phyloP scores from a whole-genome alignment of 2,797 vertebrate genomes.

The Phylloscopus collybita region DNA sequence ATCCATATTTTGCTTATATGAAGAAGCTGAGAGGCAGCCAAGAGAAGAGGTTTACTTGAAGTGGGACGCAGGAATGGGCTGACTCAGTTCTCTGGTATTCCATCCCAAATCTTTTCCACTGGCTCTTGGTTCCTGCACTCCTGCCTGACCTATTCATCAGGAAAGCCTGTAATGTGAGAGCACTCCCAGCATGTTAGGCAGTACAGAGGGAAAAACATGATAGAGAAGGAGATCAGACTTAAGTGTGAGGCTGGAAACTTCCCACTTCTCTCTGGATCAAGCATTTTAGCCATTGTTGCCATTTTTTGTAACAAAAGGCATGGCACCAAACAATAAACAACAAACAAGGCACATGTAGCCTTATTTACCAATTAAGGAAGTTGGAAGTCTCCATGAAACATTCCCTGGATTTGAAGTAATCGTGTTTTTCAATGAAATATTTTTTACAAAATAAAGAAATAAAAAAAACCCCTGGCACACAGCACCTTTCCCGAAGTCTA shows the following conservation, averaged over 20 bases:
- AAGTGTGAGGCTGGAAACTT: constrained; percentile 14
- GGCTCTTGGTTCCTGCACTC: background rate
- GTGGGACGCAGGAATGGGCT: constrained; percentile 6
- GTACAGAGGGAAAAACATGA: background rate
- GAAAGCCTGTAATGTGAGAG: background rate
- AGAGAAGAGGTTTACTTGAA: constrained; percentile 47
- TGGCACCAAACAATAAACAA: background rate
- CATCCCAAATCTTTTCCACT: constrained; percentile 26
- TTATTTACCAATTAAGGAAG: constrained; percentile 55
- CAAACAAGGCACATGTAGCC: background rate
- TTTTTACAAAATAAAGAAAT: background rate
- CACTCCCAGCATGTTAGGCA: background rate
- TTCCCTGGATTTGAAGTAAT: constrained; percentile 39
- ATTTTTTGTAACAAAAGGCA: background rate
- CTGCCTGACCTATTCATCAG: background rate
- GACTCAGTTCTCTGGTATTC: constrained; percentile 60
- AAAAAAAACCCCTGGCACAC: background rate
- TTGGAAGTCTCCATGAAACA: constrained; percentile 7
- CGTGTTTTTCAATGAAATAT: constrained; percentile 36
- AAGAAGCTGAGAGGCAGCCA: constrained; percentile 46
- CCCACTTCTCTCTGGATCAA: background rate
- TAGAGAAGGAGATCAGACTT: background rate
- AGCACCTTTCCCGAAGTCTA: background rate
- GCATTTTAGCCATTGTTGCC: background rate
- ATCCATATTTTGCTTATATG: constrained; percentile 9